Evolutionary conservation across 2,797 vertebrate species (phyloP), one percentile per base, ranked within the genome.

Genomic region (Agapornis canus): DNA sequence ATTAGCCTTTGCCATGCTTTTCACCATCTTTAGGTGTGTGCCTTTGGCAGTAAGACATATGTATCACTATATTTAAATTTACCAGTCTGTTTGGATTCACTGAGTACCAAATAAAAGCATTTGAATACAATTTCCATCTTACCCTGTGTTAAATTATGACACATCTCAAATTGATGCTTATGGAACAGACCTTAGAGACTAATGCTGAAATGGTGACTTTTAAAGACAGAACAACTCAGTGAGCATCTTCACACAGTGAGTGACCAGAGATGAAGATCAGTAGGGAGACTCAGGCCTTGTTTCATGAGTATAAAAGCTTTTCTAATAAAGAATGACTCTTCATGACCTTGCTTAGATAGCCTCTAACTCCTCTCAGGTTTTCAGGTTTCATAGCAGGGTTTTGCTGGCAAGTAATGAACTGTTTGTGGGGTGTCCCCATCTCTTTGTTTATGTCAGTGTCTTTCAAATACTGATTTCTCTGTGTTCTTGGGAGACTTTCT

Each of bases 341-440:
- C 20, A 6, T 31, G 6, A 42, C 70, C 42, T n/a, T 35, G 21
- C 32, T 40, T 51, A 37, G 61, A 12, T 6, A 23, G 51, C 25
- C 20, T 71, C 73, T 37, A 19, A 45, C 31, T 81, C 32, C 16
- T 60, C 26, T 35, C 42, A 20, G 39, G 11, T 10, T 57, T 49
- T 19, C 29, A 31, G 27, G 21, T 61, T 39, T 56, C 26, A 7
- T 9, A 35, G 51, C 0, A 23, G 72, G 81, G 60, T 78, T 85
- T 70, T 88, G 2, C 15, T 26, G 42, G 7, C 25, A 43, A 76
- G 23, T 27, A 22, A 25, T 11, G 27, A 29, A 57, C 16, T 9
- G 10, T 23, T 77, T 21, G 25, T 61, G 21, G 13, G 11, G 1
- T 9, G 25, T 11, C 6, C 4, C 2, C 7, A 5, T 31, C 8